phyloP scores from a whole-genome alignment of 2,113 vertebrate species.

The cattle (Bos taurus) region ARS-UCD2.0 NC_037330.1:79843001-79843500 shows the following conservation, averaged over 20 bases:
- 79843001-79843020: neutral
- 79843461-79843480: neutral
- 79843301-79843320: neutral
- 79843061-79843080: neutral
- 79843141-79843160: neutral
- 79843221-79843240: neutral
- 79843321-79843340: constrained; percentile 16
- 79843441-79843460: neutral
- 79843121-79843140: neutral
- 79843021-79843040: neutral
- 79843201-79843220: neutral
- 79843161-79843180: neutral
- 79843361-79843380: neutral
- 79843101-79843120: neutral
- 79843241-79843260: neutral
- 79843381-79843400: neutral
- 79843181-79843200: neutral
- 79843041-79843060: neutral
- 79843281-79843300: neutral
- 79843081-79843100: neutral
- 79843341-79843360: neutral
- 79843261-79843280: neutral
- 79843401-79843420: neutral
- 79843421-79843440: neutral
- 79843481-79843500: neutral